Conservation (phyloP, 2,113 vertebrate species). For the Erinaceus europaeus region DNA sequence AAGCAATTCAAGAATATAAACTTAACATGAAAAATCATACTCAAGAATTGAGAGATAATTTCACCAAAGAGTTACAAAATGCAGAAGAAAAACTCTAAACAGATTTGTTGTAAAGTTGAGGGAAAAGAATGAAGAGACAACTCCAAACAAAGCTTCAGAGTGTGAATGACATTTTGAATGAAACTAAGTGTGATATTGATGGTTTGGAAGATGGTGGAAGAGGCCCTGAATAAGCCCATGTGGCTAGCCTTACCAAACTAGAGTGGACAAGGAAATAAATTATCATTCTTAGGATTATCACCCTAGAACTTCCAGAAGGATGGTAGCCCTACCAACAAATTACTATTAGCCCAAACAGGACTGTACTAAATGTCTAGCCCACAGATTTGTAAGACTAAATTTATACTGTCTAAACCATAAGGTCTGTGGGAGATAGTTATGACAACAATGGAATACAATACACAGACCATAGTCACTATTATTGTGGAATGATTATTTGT, state of each 20-base stretch:
- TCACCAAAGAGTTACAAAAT: too few relatives aligned
- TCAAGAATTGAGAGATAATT: too few relatives aligned
- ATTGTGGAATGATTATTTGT: background rate
- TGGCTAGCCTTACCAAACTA: background rate
- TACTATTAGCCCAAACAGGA: background rate
- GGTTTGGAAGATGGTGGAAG: background rate
- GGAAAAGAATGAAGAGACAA: too few relatives aligned
- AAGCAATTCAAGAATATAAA: too few relatives aligned
- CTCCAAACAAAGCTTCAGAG: too few relatives aligned
- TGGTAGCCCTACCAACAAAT: background rate
- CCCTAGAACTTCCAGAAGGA: background rate
- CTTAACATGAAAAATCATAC: too few relatives aligned
- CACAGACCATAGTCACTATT: background rate
- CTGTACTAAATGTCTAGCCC: background rate
- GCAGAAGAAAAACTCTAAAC: too few relatives aligned
- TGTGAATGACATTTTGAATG: too few relatives aligned
- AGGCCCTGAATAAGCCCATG: background rate
- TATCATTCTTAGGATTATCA: too few relatives aligned
- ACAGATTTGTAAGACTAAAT: background rate
- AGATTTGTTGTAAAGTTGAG: too few relatives aligned
- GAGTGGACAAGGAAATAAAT: background rate
- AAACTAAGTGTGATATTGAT: too few relatives aligned
- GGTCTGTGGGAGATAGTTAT: background rate
- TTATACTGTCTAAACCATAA: background rate
- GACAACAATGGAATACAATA: background rate